phyloP scores from a whole-genome alignment of 2,113 vertebrate genomes.

The Oryzias celebensis region DNA sequence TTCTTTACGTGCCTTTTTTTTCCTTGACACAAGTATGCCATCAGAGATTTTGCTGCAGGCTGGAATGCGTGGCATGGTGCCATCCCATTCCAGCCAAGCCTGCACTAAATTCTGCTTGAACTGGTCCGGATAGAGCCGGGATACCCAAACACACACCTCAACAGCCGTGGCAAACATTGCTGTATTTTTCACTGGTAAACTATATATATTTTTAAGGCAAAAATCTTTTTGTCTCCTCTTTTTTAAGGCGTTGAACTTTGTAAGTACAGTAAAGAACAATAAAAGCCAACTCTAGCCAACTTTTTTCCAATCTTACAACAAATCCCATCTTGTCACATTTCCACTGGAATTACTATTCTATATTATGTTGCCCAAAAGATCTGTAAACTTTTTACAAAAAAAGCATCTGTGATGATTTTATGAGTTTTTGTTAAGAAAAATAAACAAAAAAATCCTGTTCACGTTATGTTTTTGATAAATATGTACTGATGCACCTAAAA shows the following conservation, averaged over 20 bases:
- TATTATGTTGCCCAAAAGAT: too few relatives aligned
- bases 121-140: conserved; percentile 8
- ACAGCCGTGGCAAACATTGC: conserved; percentile 48
- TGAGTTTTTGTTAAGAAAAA: too few relatives aligned
- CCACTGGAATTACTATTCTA: too few relatives aligned
- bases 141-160: conserved; percentile 13
- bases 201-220: not conserved
- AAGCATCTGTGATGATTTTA: too few relatives aligned
- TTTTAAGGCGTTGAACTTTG: not conserved
- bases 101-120: conserved; percentile 29
- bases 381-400: too few relatives aligned
- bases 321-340: too few relatives aligned
- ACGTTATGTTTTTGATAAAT: too few relatives aligned
- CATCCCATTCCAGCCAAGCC: conserved; percentile 47
- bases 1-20: not conserved
- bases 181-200: conserved; percentile 1
- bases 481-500: too few relatives aligned
- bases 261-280: too few relatives aligned
- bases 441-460: too few relatives aligned
- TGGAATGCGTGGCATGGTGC: conserved; percentile 57
- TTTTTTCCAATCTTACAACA: too few relatives aligned
- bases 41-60: conserved; percentile 19
- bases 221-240: not conserved
- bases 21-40: conserved; percentile 59
- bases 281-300: too few relatives aligned